Percentiles rank a stretch among this genome's conserved stretches.
phyloP scores from a whole-genome alignment of 2,797 vertebrate genomes.

The Nasua narica region DNA sequence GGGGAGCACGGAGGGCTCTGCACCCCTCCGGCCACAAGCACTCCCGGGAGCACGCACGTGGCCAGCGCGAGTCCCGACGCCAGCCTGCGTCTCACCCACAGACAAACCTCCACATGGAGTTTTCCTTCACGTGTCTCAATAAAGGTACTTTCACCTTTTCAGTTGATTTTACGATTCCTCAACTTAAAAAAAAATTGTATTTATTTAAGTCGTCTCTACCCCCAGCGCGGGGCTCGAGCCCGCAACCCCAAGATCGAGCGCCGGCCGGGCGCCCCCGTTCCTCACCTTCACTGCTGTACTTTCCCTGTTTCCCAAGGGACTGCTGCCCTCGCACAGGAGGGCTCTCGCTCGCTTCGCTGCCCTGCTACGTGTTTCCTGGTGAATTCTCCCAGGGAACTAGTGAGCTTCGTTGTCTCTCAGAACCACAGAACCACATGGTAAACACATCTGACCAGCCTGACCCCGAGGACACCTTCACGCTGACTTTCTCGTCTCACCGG shows the following conservation, averaged over 20 bases:
- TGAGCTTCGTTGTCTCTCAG: neutral
- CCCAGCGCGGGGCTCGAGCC: neutral
- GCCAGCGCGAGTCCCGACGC: neutral
- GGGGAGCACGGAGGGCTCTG: neutral
- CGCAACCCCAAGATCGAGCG: neutral
- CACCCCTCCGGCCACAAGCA: fast-evolving
- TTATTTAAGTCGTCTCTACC: neutral
- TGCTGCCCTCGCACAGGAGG: fast-evolving
- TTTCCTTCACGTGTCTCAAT: neutral
- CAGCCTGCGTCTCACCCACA: fast-evolving
- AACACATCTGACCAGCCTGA: neutral
- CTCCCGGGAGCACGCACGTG: fast-evolving
- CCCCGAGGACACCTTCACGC: neutral
- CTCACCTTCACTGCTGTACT: neutral
- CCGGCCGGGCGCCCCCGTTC: neutral
- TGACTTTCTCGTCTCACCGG: neutral
- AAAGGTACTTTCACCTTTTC: neutral
- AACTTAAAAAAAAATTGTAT: neutral
- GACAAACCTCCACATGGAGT: neutral
- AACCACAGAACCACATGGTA: neutral
- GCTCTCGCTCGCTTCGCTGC: neutral
- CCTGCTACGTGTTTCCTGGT: neutral
- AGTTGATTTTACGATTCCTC: neutral
- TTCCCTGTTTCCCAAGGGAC: neutral
- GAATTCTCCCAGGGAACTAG: neutral